These are phyloP conservation scores for Sitodiplosis mosellana DNA, from an alignment of 1,140 invertebrate species.

Conservation along the genomic window DNA sequence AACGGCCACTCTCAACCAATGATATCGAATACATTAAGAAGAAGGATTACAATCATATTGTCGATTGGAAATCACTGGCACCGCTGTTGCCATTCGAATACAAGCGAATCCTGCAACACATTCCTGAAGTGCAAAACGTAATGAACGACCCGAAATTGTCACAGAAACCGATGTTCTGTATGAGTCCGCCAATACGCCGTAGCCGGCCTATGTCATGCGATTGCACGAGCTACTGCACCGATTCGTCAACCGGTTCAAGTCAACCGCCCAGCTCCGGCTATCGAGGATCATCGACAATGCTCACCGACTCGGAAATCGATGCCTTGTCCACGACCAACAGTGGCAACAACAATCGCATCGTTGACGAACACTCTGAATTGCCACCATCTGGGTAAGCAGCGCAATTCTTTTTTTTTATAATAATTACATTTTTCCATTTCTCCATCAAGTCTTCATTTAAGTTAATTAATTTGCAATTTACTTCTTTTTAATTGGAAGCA, in stretches of 20 bases:
- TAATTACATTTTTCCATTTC: too few species aligned
- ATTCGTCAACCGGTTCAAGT: conserved; percentile 45
- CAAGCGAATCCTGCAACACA: conserved; percentile 45
- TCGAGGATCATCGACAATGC: conserved; percentile 62
- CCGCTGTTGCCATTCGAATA: conserved; percentile 70
- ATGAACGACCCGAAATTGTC: conserved; percentile 27
- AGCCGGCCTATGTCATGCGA: conserved; percentile 38
- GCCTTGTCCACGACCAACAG: conserved; percentile 26
- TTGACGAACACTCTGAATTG: conserved; percentile 43
- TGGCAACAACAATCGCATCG: conserved; percentile 35
- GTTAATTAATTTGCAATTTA: conserved; percentile 29
- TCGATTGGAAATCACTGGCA: conserved; percentile 80
- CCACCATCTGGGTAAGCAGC: conserved; percentile 36
- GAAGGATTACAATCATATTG: conserved; percentile 61
- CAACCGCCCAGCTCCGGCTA: conserved; percentile 69
- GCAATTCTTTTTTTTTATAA: too few species aligned
- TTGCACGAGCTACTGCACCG: conserved; percentile 30
- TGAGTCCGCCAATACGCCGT: conserved; percentile 35
- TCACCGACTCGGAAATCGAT: conserved; percentile 53
- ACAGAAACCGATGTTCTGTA: conserved; percentile 45
- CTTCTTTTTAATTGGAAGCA: too few species aligned
- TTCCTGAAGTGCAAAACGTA: conserved; percentile 41
- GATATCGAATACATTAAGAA: conserved; percentile 63
- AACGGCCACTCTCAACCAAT: conserved; percentile 62
- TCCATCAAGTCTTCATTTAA: conserved; percentile 31